Evolutionary conservation across 1,140 invertebrate species (phyloP), one percentile per base, ranked within the genome.

Genomic region (Colletes latitarsis): DNA sequence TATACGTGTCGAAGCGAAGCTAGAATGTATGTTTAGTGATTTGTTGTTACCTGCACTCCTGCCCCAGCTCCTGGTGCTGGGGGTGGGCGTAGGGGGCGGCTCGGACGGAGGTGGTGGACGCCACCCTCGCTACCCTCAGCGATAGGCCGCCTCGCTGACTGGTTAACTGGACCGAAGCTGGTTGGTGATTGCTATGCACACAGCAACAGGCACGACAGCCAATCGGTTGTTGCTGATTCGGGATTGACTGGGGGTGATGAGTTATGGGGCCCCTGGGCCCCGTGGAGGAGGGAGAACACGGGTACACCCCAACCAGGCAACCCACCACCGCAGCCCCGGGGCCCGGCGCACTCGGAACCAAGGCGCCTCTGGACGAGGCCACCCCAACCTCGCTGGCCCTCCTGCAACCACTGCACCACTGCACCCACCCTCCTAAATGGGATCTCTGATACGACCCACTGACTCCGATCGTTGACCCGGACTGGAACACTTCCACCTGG

Each of bases 261-360:
- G 85, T 86, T 82, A 88, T 82, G 89, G 91, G 94, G 93, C 91
- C 93, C 92, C 94, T 93, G 91, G 92, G 94, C 93, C 90, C 94
- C 93, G 92, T 91, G 69, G 92, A 93, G 71, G 91, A 88, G 77
- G 82, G 81, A 83, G 92, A 91, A 88, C 93, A 94, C 85, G 94
- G 93, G 88, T 94, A 94, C 89, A 94, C 94, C 83, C 94, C 94
- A 89, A 94, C 92, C 84, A 94, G 91, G 89, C 94, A 94, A 90
- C 94, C 94, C 89, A 94, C 94, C 90, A 94, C 91, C 83, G 92
- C 90, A 89, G 92, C 90, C 87, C 91, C 92, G 88, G 92, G 91
- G 86, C 91, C 92, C 90, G 90, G 82, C 89, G 89, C 85, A 85
- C 89, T 92, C 74, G 92, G 92, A 92, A 92, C 89, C 91, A 93